A percentile compares a stretch with the other conserved stretches of the same genome.
phyloP scores from a whole-genome alignment of 2,113 vertebrate species.

The Rhinolophus ferrumequinum region DNA sequence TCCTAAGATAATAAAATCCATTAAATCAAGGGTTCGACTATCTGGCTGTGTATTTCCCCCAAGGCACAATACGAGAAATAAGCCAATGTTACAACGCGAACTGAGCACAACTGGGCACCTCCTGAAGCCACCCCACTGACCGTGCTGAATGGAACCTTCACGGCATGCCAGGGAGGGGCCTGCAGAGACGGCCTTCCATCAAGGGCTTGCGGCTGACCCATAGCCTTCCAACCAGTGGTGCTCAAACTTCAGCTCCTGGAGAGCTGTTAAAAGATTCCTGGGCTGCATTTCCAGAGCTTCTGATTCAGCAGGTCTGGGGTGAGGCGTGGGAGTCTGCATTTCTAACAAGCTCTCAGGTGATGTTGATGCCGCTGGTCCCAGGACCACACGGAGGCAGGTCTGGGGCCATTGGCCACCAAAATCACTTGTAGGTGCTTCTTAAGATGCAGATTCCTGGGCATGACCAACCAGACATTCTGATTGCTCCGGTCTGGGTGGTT shows the following conservation, averaged over 20 bases:
- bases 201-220: neutral
- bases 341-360: neutral
- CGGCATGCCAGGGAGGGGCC: neutral
- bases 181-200: neutral
- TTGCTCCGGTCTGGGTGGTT: neutral
- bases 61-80: neutral
- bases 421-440: neutral
- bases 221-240: neutral
- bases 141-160: accelerated
- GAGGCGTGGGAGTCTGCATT: neutral
- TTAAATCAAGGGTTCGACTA: neutral
- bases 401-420: neutral
- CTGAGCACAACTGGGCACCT: neutral
- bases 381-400: neutral
- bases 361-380: neutral
- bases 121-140: neutral
- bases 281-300: neutral
- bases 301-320: neutral
- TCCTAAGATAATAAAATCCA: constrained; percentile 1
- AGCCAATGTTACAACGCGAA: neutral
- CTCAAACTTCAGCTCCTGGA: neutral
- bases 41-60: neutral
- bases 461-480: neutral
- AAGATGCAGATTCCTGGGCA: neutral
- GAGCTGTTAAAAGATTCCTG: neutral